A percentile compares a stretch with the other conserved stretches of the same genome.
These are phyloP conservation scores for Hydractinia symbiolongicarpus DNA, from an alignment of 30 jellyfish, hydroid and myxozoan species.

Conservation along the genomic window DNA sequence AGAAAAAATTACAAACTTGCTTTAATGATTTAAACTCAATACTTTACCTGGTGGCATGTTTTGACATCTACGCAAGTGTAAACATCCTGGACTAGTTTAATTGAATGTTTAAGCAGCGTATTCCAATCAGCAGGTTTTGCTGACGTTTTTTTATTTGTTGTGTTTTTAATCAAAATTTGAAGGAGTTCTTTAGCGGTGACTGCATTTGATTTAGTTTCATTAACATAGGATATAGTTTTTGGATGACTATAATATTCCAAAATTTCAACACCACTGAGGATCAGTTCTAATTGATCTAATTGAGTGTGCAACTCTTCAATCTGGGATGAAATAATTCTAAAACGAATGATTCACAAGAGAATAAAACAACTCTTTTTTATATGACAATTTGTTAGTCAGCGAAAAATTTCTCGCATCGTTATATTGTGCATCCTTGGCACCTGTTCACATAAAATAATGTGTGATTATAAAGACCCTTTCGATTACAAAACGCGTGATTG, in stretches of 20 bases:
- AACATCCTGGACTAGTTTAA: constrained; percentile 38
- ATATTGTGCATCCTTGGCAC: too few species aligned
- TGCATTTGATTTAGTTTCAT: constrained; percentile 45
- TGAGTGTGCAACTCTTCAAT: constrained; percentile 64
- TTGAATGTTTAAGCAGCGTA: constrained; percentile 30
- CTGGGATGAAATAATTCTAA: constrained; percentile 50
- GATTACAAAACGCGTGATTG: too few species aligned
- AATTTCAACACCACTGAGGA: constrained; percentile 57
- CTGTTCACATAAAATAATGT: too few species aligned
- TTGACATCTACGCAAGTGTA: not conserved
- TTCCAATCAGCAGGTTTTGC: constrained; percentile 36
- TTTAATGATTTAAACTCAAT: not conserved
- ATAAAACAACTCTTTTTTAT: not conserved
- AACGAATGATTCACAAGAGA: not conserved
- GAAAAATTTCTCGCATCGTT: not conserved
- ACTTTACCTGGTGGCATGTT: constrained; percentile 35
- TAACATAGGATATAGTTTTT: constrained; percentile 50
- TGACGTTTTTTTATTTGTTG: constrained; percentile 31
- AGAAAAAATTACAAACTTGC: too few species aligned
- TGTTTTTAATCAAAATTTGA: constrained; percentile 39
- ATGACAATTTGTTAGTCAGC: too few species aligned
- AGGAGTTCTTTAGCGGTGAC: constrained; percentile 37
- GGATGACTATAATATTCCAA: constrained; percentile 48
- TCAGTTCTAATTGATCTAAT: constrained; percentile 71
- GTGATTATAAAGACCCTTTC: too few species aligned